Evolutionary conservation across 2,113 vertebrate genomes (phyloP), one percentile per base, ranked within the genome.

Genomic region (Myotis yumanensis): DNA sequence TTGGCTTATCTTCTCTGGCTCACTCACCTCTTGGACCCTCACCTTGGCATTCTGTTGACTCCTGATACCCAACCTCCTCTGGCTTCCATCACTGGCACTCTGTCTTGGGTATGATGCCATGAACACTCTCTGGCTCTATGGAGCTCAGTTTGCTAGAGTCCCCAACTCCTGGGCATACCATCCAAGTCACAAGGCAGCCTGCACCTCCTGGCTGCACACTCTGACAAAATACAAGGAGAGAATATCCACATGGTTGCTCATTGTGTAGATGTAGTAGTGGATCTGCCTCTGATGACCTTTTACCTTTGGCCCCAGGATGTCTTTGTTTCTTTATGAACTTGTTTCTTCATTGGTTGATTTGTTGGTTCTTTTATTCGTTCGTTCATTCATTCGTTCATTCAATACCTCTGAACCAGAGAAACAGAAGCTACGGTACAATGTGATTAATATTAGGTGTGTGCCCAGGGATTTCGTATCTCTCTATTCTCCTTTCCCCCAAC

Each of bases 361-460:
- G 57, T 80, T 93, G 40, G 23, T 93, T 80, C 22, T n/a, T 92
- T 90, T 23, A 9, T 73, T 86, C n/a, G 46, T 92, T 88, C 57
- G 1, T 57, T 57, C 52, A 18, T 54, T 54, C 54, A 23, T 57
- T 25, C 51, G 40, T 93, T 87, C 46, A 84, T 57, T 71, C 14
- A 80, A 1, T 84, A 25, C 18, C 69, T 89, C 43, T 68, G 46
- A 91, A 90, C 10, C 75, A 76, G 51, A 59, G 57, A 89, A 92
- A 66, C 37, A 82, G 69, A 86, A 83, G 28, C 32, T 71, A 6
- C 0, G 8, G 7, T 51, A 59, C 48, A 64, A 18, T 40, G 80
- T 28, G n/a, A 80, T 89, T 68, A 91, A n/a, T 66, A 83, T 86
- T 69, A 91, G 16, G 11, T 71, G 71, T 43, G 4, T 43, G 51